phyloP scores from a whole-genome alignment of 1,140 invertebrate species.

The Drosophila grimshawi region DNA sequence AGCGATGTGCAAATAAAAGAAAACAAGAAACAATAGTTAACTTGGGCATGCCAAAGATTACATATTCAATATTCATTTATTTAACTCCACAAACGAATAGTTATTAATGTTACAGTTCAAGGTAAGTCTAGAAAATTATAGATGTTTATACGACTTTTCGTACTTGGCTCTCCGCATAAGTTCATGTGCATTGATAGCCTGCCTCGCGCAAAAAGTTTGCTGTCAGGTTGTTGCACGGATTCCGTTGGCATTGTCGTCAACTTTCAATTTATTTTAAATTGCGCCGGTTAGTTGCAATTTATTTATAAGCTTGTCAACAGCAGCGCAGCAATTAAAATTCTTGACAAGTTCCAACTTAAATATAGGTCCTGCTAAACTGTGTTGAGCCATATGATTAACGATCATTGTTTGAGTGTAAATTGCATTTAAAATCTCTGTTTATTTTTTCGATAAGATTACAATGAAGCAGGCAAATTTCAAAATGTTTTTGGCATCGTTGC shows the following conservation, averaged over 20 bases:
- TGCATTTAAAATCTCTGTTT: neutral
- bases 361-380: slow-evolving; percentile 56
- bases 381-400: slow-evolving; percentile 3
- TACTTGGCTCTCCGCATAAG: too few relatives aligned
- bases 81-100: too few relatives aligned
- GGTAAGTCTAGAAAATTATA: too few relatives aligned
- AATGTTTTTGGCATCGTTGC: too few relatives aligned
- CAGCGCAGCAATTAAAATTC: slow-evolving; percentile 63
- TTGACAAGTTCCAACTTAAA: slow-evolving; percentile 21
- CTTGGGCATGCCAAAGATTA: too few relatives aligned
- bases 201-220: neutral
- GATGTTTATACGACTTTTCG: too few relatives aligned
- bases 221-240: slow-evolving; percentile 34
- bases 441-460: neutral
- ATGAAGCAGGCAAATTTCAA: too few relatives aligned
- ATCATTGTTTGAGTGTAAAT: neutral
- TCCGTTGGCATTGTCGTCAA: slow-evolving; percentile 54
- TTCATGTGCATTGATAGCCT: too few relatives aligned
- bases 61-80: too few relatives aligned
- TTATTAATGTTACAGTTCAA: too few relatives aligned
- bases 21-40: too few relatives aligned
- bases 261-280: slow-evolving; percentile 81
- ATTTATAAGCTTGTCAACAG: slow-evolving; percentile 80
- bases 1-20: too few relatives aligned
- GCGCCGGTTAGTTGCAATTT: slow-evolving; percentile 77